Evolutionary conservation across 2,113 vertebrate species (phyloP), one percentile per base, ranked within the genome.

Genomic region (Podilymbus podiceps): DNA sequence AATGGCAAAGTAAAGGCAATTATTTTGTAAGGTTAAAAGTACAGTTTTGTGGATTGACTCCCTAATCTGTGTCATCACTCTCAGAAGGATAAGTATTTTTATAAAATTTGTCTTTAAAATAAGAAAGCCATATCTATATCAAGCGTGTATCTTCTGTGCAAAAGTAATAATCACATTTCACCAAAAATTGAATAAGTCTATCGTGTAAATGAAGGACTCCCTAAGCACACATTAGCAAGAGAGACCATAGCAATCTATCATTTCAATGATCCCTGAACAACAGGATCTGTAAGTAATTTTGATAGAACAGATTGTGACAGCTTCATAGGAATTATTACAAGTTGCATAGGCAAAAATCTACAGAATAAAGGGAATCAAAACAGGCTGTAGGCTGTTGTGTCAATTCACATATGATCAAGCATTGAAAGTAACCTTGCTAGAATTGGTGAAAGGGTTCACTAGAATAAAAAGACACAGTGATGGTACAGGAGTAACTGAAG

Each of bases 171-270:
- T 73, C 86, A 93, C 92, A 96, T 96, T 97, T 96, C 90, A 97
- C 88, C 79, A 97, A 83, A 97, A 98, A 98, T 72, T 93, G 82
- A 91, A 6, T 88, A 95, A 96, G 85, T 96, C 96, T 96, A 93
- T 96, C 21, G 78, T 86, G 67, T 94, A 97, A 98, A 98, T 98
- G 93, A 97, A 98, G 77, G 93, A 86, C 90, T 98, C 97, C 97
- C 97, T 90, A 88, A 98, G 84, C 64, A 83, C 83, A 83, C 96
- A 96, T 97, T 97, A 97, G 18, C 38, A 90, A 59, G 64, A 90
- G 91, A 95, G 83, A 88, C 72, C 59, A 60, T 83, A 96, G 89
- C 82, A 92, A 91, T 98, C 79, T 80, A 95, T 98, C 98, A 97
- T 97, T 89, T 97, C 95, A 96, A 97, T 49, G 93, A 94, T 88